Evolutionary conservation across 2,797 vertebrate genomes (phyloP).

Genomic region (Clarias fuscus): DNA sequence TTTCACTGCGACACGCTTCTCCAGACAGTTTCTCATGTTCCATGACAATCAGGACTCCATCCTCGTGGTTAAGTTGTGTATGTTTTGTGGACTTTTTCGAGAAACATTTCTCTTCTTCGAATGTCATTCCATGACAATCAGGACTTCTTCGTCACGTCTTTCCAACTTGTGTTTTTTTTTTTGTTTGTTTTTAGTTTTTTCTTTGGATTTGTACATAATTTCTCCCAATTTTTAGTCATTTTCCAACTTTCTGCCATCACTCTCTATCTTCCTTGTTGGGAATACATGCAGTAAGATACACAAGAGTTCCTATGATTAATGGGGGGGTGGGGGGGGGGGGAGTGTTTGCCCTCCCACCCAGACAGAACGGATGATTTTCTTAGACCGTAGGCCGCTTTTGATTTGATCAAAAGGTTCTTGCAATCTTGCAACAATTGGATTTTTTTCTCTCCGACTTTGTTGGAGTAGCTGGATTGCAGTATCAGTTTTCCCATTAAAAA

Average conservation of each 20-base stretch:
- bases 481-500: background rate
- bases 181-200: background rate
- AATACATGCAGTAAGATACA: background rate
- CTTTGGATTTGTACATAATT: background rate
- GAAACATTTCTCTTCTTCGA: background rate
- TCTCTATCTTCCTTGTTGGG: background rate
- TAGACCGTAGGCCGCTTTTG: background rate
- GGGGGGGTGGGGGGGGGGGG: background rate
- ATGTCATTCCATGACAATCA: conserved; percentile 50
- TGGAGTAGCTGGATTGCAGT: background rate
- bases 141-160: conserved; percentile 15
- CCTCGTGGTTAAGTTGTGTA: conserved; percentile 8
- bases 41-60: conserved; percentile 49
- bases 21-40: conserved; percentile 2
- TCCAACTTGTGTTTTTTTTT: background rate
- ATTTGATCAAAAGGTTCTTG: background rate
- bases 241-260: background rate
- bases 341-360: background rate
- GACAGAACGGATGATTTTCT: background rate
- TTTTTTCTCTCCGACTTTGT: background rate
- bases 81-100: background rate
- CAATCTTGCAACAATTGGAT: no score
- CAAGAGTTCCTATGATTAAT: background rate
- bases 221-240: no score
- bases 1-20: background rate